phyloP scores from a whole-genome alignment of 2,113 vertebrate species.

The Caracal caracal region DNA sequence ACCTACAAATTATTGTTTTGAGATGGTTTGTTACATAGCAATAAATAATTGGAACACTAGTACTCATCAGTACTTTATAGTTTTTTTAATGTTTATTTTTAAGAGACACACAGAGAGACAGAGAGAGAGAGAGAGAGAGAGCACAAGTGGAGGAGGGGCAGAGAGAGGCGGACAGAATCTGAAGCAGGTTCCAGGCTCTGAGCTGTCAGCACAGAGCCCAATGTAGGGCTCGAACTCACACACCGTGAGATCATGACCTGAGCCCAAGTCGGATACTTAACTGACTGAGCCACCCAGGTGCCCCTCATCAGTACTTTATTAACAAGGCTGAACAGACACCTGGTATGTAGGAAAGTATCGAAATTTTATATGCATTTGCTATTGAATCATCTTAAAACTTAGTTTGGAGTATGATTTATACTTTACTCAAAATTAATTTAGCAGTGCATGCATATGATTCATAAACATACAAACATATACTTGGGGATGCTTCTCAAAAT shows the following conservation, averaged over 20 bases:
- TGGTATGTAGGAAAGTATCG: not conserved
- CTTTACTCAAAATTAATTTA: not conserved
- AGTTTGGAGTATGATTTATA: not conserved
- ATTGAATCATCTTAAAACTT: not conserved
- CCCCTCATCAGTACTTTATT: not conserved
- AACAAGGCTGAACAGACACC: not conserved
- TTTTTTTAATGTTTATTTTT: too few relatives aligned
- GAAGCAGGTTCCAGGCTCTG: too few relatives aligned
- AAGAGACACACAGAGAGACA: too few relatives aligned
- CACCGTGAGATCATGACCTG: too few relatives aligned
- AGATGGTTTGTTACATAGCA: not conserved
- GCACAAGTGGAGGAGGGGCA: too few relatives aligned
- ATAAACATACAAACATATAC: not conserved
- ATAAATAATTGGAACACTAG: not conserved
- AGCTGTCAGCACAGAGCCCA: too few relatives aligned
- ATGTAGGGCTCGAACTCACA: too few relatives aligned
- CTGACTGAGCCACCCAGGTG: too few relatives aligned
- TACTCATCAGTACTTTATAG: not conserved
- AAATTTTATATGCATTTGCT: not conserved
- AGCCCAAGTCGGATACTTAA: too few relatives aligned
- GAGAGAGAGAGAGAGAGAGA: too few relatives aligned
- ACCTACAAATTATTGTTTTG: not conserved
- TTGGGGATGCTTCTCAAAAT: not conserved
- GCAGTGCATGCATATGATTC: not conserved
- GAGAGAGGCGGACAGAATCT: too few relatives aligned